phyloP scores from a whole-genome alignment of 2,797 vertebrate genomes.

The Fistularia tabacaria region DNA sequence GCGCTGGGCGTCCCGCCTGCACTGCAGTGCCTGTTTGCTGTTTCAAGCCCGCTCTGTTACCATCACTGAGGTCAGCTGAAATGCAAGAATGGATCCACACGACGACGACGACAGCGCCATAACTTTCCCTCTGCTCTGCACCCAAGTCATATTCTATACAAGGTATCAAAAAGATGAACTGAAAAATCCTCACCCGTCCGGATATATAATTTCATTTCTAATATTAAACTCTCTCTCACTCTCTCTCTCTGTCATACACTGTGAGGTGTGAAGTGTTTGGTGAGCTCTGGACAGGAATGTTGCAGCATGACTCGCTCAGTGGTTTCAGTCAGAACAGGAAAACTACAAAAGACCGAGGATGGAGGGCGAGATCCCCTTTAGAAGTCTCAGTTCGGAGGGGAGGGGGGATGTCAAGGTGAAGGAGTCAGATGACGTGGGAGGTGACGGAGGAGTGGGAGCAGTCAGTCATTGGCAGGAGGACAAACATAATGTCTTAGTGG shows the following conservation, averaged over 20 bases:
- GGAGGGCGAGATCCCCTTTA: slow-evolving; percentile 21
- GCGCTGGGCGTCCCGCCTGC: too few species aligned
- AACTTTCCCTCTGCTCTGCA: slow-evolving; percentile 46
- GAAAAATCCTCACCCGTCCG: slow-evolving; percentile 69
- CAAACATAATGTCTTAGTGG: slow-evolving; percentile 36
- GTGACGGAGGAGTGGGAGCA: slow-evolving; percentile 23
- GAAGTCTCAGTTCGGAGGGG: slow-evolving; percentile 15
- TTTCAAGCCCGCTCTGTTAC: too few species aligned
- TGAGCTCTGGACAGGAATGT: slow-evolving; percentile 78
- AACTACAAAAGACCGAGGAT: slow-evolving; percentile 25
- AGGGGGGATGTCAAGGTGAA: slow-evolving; percentile 26
- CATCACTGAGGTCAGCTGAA: slow-evolving; percentile 18
- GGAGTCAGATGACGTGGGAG: slow-evolving; percentile 32
- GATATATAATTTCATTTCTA: slow-evolving; percentile 50
- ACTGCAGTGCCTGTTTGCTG: too few species aligned
- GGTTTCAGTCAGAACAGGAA: slow-evolving; percentile 50
- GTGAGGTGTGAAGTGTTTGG: slow-evolving; percentile 41
- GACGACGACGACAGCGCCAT: slow-evolving; percentile 48
- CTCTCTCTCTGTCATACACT: slow-evolving; percentile 24
- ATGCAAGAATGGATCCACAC: slow-evolving; percentile 54
- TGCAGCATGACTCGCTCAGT: slow-evolving; percentile 72
- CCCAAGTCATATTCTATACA: slow-evolving; percentile 66
- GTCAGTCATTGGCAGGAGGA: not conserved
- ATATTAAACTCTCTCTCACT: slow-evolving; percentile 46
- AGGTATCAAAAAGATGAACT: slow-evolving; percentile 71